phyloP scores from a whole-genome alignment of 2,888 invertebrate species.

The Brenthis daphne region DNA sequence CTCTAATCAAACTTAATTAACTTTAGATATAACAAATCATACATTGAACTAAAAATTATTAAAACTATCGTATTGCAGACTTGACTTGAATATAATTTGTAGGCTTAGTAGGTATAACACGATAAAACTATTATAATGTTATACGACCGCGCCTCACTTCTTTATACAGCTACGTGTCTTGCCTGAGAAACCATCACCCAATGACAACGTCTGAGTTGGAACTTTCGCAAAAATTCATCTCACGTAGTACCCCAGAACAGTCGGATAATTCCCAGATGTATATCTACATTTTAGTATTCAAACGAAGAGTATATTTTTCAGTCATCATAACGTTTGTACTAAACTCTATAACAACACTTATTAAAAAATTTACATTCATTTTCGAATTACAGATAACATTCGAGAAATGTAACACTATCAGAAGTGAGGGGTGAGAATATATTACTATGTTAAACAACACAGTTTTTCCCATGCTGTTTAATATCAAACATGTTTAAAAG shows the following conservation, averaged over 20 bases:
- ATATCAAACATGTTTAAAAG: too few species aligned
- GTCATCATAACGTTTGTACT: constrained; percentile 1
- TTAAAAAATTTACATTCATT: not conserved
- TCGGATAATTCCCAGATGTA: constrained; percentile 43
- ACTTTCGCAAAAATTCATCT: constrained; percentile 35
- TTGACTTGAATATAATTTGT: constrained; percentile 24
- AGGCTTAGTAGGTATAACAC: constrained; percentile 29
- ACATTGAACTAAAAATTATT: too few species aligned
- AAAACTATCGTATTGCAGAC: not conserved
- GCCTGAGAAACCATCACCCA: constrained; percentile 36
- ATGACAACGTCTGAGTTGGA: constrained; percentile 34
- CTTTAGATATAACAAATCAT: too few species aligned
- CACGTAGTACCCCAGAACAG: constrained; percentile 39
- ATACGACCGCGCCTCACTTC: constrained; percentile 39
- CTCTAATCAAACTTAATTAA: too few species aligned
- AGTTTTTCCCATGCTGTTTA: too few species aligned
- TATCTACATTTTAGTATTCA: constrained; percentile 41
- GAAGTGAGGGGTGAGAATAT: too few species aligned
- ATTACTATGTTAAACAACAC: too few species aligned
- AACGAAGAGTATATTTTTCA: constrained; percentile 30
- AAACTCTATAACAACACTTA: not conserved
- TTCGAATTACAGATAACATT: not conserved
- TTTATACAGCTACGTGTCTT: constrained; percentile 40
- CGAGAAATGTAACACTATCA: too few species aligned
- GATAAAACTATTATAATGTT: constrained; percentile 41